phyloP scores from a whole-genome alignment of 2,113 vertebrate species.

The Campylomormyrus numenius region DNA sequence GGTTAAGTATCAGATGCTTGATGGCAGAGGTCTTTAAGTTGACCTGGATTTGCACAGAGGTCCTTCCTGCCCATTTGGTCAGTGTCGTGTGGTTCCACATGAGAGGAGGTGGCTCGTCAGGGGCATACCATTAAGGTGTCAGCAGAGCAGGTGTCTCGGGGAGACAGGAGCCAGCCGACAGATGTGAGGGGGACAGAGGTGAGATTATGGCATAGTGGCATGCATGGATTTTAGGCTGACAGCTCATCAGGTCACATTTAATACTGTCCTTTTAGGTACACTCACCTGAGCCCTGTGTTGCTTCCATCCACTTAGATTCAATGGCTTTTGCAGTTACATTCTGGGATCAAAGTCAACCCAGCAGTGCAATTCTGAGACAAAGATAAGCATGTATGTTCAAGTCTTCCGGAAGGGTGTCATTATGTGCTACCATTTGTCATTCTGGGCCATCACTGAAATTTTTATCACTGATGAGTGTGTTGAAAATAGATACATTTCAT shows the following conservation, averaged over 20 bases:
- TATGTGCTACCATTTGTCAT: neutral
- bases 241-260: neutral
- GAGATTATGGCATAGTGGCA: constrained; percentile 1
- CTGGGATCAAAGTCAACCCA: neutral
- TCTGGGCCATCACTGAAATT: neutral
- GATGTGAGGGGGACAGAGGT: constrained; percentile 18
- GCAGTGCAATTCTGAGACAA: neutral
- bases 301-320: neutral
- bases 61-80: constrained; percentile 14
- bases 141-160: constrained; percentile 13
- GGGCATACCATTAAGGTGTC: neutral
- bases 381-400: neutral
- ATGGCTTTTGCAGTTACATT: neutral
- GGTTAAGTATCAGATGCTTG: neutral
- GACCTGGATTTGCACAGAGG: constrained; percentile 15
- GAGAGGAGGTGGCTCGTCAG: neutral
- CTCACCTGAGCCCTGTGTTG: neutral
- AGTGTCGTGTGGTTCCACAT: constrained; percentile 16
- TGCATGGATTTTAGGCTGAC: neutral
- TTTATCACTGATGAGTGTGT: neutral
- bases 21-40: neutral
- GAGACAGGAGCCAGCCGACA: constrained; percentile 16
- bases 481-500: neutral
- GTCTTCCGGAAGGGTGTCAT: neutral
- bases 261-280: neutral